phyloP scores from a whole-genome alignment of 2,888 invertebrate genomes.

The Lasioglossum calceatum region DNA sequence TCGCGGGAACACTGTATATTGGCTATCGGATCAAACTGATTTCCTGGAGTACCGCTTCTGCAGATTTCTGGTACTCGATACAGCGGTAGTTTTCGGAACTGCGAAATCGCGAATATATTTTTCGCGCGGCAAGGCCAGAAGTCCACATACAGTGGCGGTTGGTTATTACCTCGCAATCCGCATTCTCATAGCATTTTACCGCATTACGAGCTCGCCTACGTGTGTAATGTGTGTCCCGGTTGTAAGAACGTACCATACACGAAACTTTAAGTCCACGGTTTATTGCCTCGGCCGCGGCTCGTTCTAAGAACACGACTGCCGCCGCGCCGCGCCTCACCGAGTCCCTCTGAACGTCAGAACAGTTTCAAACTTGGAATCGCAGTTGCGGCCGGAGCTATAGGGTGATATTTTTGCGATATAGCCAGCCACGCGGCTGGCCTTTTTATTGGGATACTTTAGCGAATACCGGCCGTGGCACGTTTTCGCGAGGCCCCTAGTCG shows the following conservation, averaged over 20 bases:
- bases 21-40: slow-evolving; percentile 2
- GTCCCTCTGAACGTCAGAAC: slow-evolving; percentile 33
- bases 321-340: neutral
- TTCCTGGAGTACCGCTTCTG: slow-evolving; percentile 7
- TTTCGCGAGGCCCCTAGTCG: slow-evolving; percentile 10
- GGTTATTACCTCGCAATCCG: slow-evolving; percentile 45
- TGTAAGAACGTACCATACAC: slow-evolving; percentile 57
- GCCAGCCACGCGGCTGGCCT: slow-evolving; percentile 16
- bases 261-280: slow-evolving; percentile 47
- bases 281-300: slow-evolving; percentile 43
- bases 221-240: slow-evolving; percentile 41
- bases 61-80: neutral
- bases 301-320: slow-evolving; percentile 39
- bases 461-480: slow-evolving; percentile 43
- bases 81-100: slow-evolving; percentile 17
- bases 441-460: slow-evolving; percentile 62
- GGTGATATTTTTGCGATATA: slow-evolving; percentile 54
- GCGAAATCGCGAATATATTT: slow-evolving; percentile 35
- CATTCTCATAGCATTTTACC: slow-evolving; percentile 37
- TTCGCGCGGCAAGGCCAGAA: slow-evolving; percentile 30
- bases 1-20: neutral
- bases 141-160: slow-evolving; percentile 29
- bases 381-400: slow-evolving; percentile 32
- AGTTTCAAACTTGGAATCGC: slow-evolving; percentile 45
- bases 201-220: slow-evolving; percentile 47